phyloP scores from a whole-genome alignment of 1,140 invertebrate species.

The Marisa cornuarietis region DNA sequence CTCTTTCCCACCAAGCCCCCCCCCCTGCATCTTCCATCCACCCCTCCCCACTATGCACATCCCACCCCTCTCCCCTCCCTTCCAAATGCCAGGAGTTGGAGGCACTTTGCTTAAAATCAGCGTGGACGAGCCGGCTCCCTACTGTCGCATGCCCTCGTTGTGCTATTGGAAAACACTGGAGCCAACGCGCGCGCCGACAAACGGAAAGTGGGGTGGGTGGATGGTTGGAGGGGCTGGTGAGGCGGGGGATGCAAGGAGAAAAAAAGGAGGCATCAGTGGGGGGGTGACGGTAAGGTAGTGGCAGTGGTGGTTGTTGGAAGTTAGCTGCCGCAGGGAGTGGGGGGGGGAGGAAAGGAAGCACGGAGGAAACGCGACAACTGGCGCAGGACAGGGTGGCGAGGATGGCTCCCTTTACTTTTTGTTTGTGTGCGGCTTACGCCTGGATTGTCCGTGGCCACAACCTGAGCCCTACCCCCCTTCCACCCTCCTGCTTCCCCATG shows the following conservation, averaged over 20 bases:
- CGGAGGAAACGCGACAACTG: not conserved
- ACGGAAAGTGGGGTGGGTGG: not conserved
- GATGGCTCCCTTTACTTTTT: not conserved
- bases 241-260: not conserved
- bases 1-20: no score
- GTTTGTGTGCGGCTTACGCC: not conserved
- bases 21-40: no score
- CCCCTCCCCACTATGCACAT: no score
- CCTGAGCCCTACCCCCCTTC: no score
- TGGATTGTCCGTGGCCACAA: not conserved
- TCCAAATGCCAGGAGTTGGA: no score
- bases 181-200: no score
- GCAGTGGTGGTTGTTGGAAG: not conserved
- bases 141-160: no score
- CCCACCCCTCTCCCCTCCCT: no score
- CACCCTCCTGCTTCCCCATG: no score
- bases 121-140: no score
- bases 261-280: not conserved
- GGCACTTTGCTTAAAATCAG: no score
- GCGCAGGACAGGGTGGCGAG: not conserved
- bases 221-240: not conserved
- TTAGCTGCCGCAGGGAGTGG: not conserved
- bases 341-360: not conserved
- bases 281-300: not conserved
- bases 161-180: no score